A percentile compares a stretch with the other conserved stretches of the same genome.
Conservation (phyloP, 2,888 invertebrate genomes). For the Galeruca laticollis region DNA sequence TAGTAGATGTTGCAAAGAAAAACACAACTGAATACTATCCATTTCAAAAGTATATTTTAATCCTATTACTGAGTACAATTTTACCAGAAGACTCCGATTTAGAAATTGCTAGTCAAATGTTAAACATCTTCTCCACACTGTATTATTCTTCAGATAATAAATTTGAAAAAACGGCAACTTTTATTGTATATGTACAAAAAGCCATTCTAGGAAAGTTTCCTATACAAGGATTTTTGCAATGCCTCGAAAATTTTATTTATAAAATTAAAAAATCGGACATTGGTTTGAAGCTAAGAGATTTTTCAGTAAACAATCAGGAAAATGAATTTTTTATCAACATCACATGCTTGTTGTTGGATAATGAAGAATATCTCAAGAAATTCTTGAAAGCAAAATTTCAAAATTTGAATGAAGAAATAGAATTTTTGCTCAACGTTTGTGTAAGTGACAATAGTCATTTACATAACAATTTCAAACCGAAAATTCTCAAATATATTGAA, state of each 20-base stretch:
- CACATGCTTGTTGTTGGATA: conserved; percentile 18
- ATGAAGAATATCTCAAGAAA: conserved; percentile 54
- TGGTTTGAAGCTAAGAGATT: conserved; percentile 67
- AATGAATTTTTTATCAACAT: conserved; percentile 61
- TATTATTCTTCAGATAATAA: conserved; percentile 62
- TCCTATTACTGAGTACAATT: conserved; percentile 67
- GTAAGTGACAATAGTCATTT: conserved; percentile 39
- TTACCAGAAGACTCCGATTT: conserved; percentile 64
- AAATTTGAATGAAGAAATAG: conserved; percentile 41
- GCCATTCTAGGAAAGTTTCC: conserved; percentile 69
- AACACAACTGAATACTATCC: conserved; percentile 45
- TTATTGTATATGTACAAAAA: conserved; percentile 55
- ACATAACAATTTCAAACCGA: conserved; percentile 36
- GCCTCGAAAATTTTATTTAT: conserved; percentile 68
- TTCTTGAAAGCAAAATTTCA: conserved; percentile 64
- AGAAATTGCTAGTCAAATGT: conserved; percentile 62
- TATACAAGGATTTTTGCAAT: conserved; percentile 71
- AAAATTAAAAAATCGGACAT: conserved; percentile 66
- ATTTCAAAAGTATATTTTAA: conserved; percentile 60
- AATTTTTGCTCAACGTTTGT: conserved; percentile 51
- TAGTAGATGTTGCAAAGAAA: conserved; percentile 49
- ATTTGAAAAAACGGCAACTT: conserved; percentile 26
- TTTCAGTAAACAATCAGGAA: conserved; percentile 63
- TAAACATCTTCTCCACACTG: conserved; percentile 67
- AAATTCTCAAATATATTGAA: conserved; percentile 41